Percentiles rank a stretch among this genome's conserved stretches.
phyloP scores from a whole-genome alignment of 2,888 invertebrate genomes.

The Noctua pronuba region DNA sequence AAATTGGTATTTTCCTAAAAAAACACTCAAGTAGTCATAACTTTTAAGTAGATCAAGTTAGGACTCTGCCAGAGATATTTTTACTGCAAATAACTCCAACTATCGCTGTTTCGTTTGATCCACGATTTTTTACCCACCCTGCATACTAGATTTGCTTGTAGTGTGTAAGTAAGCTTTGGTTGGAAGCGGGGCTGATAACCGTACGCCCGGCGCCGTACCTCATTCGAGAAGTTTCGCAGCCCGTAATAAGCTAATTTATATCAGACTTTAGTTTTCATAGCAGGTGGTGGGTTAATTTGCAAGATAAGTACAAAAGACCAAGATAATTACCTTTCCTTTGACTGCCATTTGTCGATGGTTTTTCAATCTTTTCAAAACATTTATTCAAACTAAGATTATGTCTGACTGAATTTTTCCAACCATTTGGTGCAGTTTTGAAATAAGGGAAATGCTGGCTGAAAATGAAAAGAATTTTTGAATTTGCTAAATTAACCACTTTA shows the following conservation, averaged over 20 bases:
- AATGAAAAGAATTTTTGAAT: conserved; percentile 64
- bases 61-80: too few species aligned
- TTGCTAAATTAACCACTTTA: not conserved
- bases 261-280: not conserved
- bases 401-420: conserved; percentile 99
- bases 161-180: not conserved
- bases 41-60: too few species aligned
- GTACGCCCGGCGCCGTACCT: not conserved
- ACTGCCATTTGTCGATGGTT: conserved; percentile 96
- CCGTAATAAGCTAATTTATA: not conserved
- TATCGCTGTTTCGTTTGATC: too few species aligned
- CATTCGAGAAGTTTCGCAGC: not conserved
- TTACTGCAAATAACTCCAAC: too few species aligned
- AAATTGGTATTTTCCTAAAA: too few species aligned
- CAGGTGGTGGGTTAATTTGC: not conserved
- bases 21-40: too few species aligned
- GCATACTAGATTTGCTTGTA: not conserved
- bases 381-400: conserved; percentile 99
- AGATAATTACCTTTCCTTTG: conserved; percentile 92
- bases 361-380: conserved; percentile 99
- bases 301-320: not conserved
- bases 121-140: too few species aligned
- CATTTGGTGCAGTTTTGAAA: conserved; percentile 99
- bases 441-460: conserved; percentile 99
- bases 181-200: not conserved